A percentile compares a stretch with the other conserved stretches of the same genome.
phyloP scores from a whole-genome alignment of 2,113 vertebrate species.

The Zosterops borbonicus region DNA sequence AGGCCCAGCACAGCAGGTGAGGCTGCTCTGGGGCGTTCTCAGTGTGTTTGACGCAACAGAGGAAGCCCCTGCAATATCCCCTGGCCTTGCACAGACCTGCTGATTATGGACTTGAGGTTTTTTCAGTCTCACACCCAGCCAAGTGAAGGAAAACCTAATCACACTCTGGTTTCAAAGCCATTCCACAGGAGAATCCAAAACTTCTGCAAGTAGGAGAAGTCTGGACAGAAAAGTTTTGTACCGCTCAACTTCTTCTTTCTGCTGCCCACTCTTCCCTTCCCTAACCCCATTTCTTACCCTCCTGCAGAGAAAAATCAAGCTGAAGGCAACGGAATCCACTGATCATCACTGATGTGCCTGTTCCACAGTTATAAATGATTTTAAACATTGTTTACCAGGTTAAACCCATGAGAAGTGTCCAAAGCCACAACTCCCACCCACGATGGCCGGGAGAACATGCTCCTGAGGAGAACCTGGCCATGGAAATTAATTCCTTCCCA shows the following conservation, averaged over 20 bases:
- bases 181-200: background rate
- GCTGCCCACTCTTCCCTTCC: background rate
- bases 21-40: background rate
- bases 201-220: background rate
- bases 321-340: background rate
- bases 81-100: background rate
- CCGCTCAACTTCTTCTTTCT: background rate
- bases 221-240: background rate
- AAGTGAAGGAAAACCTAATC: background rate
- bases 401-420: background rate
- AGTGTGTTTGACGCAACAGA: background rate
- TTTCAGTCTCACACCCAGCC: background rate
- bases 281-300: background rate
- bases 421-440: background rate
- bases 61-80: background rate
- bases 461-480: background rate
- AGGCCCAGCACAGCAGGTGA: background rate
- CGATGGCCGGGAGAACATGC: fast-evolving
- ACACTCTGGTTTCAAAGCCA: background rate
- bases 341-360: background rate
- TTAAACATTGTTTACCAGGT: background rate
- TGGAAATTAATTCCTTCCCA: background rate
- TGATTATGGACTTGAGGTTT: background rate
- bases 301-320: background rate
- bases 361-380: background rate